phyloP scores from a whole-genome alignment of 2,113 vertebrate species.

The Solea solea region DNA sequence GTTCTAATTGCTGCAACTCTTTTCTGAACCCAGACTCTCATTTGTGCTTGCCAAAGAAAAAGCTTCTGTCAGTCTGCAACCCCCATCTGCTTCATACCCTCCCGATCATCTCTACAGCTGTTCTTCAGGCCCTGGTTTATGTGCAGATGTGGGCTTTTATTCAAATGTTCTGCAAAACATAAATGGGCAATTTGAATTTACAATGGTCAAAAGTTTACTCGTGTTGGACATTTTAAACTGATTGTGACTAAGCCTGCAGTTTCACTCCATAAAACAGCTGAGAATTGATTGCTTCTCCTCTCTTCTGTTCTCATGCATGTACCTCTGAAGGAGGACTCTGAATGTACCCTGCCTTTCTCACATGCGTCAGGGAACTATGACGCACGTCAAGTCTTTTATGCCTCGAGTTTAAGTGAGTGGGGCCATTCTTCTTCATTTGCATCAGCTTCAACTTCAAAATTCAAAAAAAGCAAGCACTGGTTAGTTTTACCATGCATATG shows the following conservation, averaged over 20 bases:
- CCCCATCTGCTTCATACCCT: constrained; percentile 51
- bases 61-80: constrained; percentile 38
- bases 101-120: constrained; percentile 54
- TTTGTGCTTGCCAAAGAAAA: constrained; percentile 47
- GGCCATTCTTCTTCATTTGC: no score
- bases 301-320: constrained; percentile 6
- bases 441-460: no score
- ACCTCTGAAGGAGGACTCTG: background rate
- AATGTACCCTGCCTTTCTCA: no score
- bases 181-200: constrained; percentile 28
- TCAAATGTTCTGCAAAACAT: constrained; percentile 4
- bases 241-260: constrained; percentile 28
- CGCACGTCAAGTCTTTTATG: no score
- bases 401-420: no score
- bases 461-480: no score
- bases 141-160: constrained; percentile 44
- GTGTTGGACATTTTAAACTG: constrained; percentile 15
- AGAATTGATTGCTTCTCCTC: constrained; percentile 21
- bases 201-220: constrained; percentile 39
- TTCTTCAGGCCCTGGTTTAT: constrained; percentile 23
- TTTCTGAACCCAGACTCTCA: constrained; percentile 28
- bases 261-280: constrained; percentile 30
- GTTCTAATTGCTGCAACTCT: constrained; percentile 50
- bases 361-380: no score
- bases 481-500: no score